These are phyloP conservation scores for Leptestheria dahalacensis DNA, from an alignment of 1,140 invertebrate genomes.

Conservation along the genomic window DNA sequence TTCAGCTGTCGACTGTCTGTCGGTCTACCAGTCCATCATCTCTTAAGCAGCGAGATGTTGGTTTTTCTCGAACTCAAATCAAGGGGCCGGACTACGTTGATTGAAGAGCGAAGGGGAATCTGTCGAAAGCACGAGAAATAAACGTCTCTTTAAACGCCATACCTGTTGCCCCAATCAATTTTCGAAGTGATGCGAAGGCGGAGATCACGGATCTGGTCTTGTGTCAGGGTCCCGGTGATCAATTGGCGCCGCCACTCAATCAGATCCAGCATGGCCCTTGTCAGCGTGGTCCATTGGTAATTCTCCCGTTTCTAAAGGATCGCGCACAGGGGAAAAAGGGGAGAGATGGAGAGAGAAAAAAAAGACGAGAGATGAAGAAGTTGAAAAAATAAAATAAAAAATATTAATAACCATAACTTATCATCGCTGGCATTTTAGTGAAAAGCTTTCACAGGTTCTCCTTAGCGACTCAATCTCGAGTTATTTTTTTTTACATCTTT, in stretches of 20 bases:
- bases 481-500: neutral
- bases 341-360: too few species aligned
- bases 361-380: too few species aligned
- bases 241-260: slow-evolving; percentile 67
- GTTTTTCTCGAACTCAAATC: too few species aligned
- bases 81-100: too few species aligned
- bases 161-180: slow-evolving; percentile 92
- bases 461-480: too few species aligned
- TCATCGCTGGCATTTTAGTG: neutral
- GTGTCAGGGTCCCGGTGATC: slow-evolving; percentile 68
- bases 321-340: slow-evolving; percentile 11
- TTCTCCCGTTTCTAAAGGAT: slow-evolving; percentile 50
- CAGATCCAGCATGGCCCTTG: slow-evolving; percentile 75
- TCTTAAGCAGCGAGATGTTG: too few species aligned
- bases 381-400: slow-evolving; percentile 14
- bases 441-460: neutral
- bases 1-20: too few species aligned
- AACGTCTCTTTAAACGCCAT: too few species aligned
- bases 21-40: too few species aligned
- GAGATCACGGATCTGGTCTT: slow-evolving; percentile 71
- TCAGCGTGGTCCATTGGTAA: slow-evolving; percentile 64
- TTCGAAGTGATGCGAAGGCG: slow-evolving; percentile 64
- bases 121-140: too few species aligned
- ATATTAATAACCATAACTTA: slow-evolving; percentile 11
- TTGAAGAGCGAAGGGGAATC: too few species aligned